These are phyloP conservation scores for Hypanus sabinus DNA, from an alignment of 2,113 vertebrate genomes.

Conservation along the genomic window DNA sequence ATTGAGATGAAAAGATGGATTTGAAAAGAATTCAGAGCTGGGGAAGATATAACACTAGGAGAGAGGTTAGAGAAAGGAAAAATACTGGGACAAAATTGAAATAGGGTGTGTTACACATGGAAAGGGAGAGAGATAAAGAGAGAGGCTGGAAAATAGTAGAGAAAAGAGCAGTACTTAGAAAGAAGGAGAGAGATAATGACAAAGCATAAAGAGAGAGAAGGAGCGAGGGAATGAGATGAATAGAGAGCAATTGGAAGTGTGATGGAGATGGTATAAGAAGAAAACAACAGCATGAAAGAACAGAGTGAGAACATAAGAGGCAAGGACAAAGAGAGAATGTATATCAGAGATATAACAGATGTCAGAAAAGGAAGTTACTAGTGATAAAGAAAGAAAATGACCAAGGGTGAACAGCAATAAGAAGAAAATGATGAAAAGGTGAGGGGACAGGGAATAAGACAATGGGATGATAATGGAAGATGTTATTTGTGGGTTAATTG, in stretches of 20 bases:
- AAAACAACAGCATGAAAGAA: neutral
- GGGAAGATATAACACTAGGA: neutral
- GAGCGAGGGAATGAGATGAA: neutral
- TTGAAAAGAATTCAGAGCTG: neutral
- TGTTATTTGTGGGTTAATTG: too few species aligned
- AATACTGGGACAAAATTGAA: neutral
- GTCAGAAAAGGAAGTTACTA: too few species aligned
- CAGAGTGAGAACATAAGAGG: neutral
- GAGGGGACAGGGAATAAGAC: too few species aligned
- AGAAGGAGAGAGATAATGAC: neutral
- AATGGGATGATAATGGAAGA: too few species aligned
- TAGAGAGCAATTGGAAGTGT: neutral
- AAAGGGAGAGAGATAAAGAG: neutral
- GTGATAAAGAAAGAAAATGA: neutral
- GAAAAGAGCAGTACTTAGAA: too few species aligned
- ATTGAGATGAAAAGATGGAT: too few species aligned
- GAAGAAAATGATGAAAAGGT: too few species aligned
- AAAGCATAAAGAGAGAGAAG: too few species aligned
- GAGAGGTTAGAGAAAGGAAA: neutral
- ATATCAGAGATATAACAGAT: neutral
- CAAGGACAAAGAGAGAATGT: neutral
- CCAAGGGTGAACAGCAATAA: neutral
- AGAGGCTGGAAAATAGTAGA: too few species aligned
- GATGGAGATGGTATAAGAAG: neutral
- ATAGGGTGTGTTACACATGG: neutral